These are phyloP conservation scores for Entelurus aequoreus DNA, from an alignment of 2,113 vertebrate species.

Conservation along the genomic window DNA sequence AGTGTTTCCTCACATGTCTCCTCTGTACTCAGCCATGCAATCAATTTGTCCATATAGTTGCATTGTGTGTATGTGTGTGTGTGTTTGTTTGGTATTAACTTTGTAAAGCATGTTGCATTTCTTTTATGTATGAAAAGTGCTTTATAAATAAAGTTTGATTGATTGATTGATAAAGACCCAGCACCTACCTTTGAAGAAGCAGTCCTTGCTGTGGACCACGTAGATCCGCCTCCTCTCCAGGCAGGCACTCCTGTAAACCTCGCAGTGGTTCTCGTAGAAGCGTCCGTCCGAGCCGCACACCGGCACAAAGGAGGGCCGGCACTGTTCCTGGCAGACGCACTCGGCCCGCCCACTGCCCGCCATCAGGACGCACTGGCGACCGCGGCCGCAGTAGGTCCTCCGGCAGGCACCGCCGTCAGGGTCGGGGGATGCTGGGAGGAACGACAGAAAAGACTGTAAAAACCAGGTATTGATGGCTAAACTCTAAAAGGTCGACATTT, in stretches of 20 bases:
- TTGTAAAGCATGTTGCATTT: background rate
- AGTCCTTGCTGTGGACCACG: conserved; percentile 85
- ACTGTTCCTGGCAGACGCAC: conserved; percentile 81
- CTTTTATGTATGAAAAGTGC: conserved; percentile 2
- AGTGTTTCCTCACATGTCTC: too few species aligned
- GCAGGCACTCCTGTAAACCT: conserved; percentile 85
- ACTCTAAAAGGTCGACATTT: too few species aligned
- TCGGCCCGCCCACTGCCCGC: conserved; percentile 69
- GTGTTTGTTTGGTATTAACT: too few species aligned
- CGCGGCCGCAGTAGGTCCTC: conserved; percentile 77
- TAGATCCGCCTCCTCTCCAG: conserved; percentile 80
- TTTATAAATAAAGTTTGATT: too few species aligned
- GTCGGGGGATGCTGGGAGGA: conserved; percentile 57
- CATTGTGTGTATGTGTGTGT: too few species aligned
- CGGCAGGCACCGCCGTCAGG: conserved; percentile 66
- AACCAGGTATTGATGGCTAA: too few species aligned
- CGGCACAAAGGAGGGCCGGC: conserved; percentile 82
- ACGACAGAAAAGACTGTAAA: background rate
- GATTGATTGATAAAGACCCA: too few species aligned
- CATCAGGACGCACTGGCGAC: conserved; percentile 77
- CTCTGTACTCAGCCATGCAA: too few species aligned
- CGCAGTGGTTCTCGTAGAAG: conserved; percentile 93
- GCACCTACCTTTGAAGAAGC: conserved; percentile 90
- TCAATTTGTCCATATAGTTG: too few species aligned
- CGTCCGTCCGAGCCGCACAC: conserved; percentile 90